phyloP scores from a whole-genome alignment of 1,140 invertebrate species.

The Drosophila leontia region DNA sequence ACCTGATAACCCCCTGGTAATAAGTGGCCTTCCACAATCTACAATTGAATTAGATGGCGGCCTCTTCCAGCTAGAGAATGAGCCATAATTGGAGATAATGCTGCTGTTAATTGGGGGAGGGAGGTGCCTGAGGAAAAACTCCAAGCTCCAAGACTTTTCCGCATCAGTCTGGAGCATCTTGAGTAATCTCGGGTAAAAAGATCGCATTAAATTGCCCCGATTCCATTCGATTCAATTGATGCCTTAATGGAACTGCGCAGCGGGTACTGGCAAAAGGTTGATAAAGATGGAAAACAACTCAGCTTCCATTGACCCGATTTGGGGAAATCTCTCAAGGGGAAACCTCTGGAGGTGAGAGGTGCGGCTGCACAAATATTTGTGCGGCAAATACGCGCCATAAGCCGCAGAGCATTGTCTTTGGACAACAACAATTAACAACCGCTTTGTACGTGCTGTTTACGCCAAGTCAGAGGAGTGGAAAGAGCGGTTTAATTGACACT shows the following conservation, averaged over 20 bases:
- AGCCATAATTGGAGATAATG: slow-evolving; percentile 73
- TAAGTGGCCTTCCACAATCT: slow-evolving; percentile 33
- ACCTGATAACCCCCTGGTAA: slow-evolving; percentile 21
- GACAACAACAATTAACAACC: slow-evolving; percentile 55
- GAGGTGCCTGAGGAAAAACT: slow-evolving; percentile 1
- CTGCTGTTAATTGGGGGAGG: slow-evolving; percentile 33
- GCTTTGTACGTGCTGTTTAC: slow-evolving; percentile 53
- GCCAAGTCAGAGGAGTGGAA: slow-evolving; percentile 26
- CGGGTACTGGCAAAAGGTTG: slow-evolving; percentile 14
- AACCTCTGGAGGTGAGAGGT: slow-evolving; percentile 7
- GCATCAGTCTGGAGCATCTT: slow-evolving; percentile 19
- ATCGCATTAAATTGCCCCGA: slow-evolving; percentile 15
- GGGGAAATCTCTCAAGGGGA: slow-evolving; percentile 51
- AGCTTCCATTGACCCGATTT: slow-evolving; percentile 31
- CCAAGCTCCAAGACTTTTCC: slow-evolving; percentile 25
- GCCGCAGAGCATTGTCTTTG: slow-evolving; percentile 34
- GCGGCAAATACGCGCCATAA: slow-evolving; percentile 36
- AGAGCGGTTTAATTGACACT: slow-evolving; percentile 77
- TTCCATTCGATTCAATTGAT: slow-evolving; percentile 46
- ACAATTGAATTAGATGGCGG: slow-evolving; percentile 64
- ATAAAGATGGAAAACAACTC: slow-evolving; percentile 19
- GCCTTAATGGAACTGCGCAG: slow-evolving; percentile 67
- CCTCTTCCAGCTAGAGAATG: slow-evolving; percentile 52
- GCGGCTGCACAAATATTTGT: slow-evolving; percentile 69
- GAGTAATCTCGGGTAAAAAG: slow-evolving; percentile 1